A percentile compares a stretch with the other conserved stretches of the same genome.
Evolutionary conservation across 2,888 invertebrate genomes (phyloP).

Genomic region (Dasysyrphus albostriatus): DNA sequence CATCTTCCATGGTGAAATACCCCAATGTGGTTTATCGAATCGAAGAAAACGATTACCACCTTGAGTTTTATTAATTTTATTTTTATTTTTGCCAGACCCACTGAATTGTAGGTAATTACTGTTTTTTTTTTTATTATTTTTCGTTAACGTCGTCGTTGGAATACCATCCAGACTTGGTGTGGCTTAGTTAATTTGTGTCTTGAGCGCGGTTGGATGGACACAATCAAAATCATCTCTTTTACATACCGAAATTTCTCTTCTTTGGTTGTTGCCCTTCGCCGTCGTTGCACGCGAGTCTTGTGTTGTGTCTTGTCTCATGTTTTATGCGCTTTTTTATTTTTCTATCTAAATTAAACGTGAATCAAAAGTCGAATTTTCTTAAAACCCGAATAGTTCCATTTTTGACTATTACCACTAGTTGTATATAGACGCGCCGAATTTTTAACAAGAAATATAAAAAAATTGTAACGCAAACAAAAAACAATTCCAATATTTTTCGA

Average conservation of each 20-base stretch:
- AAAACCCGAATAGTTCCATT: not conserved
- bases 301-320: not conserved
- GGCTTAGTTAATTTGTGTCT: conserved; percentile 5
- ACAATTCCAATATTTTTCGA: too few relatives aligned
- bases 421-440: not conserved
- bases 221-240: conserved; percentile 2
- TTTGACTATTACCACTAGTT: not conserved
- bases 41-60: not conserved
- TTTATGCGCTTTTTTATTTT: not conserved
- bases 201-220: conserved; percentile 9
- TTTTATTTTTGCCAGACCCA: conserved; percentile 4
- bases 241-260: not conserved
- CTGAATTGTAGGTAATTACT: not conserved
- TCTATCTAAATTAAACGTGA: not conserved
- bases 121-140: not conserved
- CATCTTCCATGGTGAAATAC: not conserved
- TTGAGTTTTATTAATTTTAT: not conserved
- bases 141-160: conserved; percentile 3
- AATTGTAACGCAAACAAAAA: too few relatives aligned
- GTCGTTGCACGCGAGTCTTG: conserved; percentile 18
- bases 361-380: not conserved
- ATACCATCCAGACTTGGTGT: not conserved
- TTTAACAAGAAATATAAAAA: not conserved
- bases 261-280: conserved; percentile 12
- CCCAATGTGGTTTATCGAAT: not conserved